These are phyloP conservation scores for Conger conger DNA, from an alignment of 2,113 vertebrate species.

Conservation along the genomic window DNA sequence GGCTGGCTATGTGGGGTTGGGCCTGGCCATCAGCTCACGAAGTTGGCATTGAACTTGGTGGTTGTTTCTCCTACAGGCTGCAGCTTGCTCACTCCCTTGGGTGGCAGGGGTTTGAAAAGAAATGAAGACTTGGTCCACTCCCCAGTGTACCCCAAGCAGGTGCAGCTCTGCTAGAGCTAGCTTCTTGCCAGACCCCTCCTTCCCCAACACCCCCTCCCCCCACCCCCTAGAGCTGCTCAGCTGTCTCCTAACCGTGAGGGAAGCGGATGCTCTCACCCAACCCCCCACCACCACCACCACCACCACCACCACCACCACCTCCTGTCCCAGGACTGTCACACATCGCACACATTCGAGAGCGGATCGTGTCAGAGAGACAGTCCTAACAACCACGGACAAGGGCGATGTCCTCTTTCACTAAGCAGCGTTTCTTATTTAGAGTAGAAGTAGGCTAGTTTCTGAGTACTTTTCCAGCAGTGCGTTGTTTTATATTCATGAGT, in stretches of 20 bases:
- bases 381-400: neutral
- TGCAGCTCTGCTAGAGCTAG: neutral
- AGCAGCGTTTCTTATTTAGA: neutral
- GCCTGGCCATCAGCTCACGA: conserved; percentile 39
- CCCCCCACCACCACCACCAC: too few species aligned
- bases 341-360: neutral
- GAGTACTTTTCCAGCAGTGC: neutral
- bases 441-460: neutral
- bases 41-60: conserved; percentile 42
- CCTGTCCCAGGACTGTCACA: conserved; percentile 28
- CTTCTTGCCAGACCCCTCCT: neutral
- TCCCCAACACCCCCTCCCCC: conserved; percentile 14
- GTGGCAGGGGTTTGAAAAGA: conserved; percentile 41
- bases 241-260: conserved; percentile 46
- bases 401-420: neutral
- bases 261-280: conserved; percentile 38
- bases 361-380: neutral
- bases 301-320: too few species aligned
- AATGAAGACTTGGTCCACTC: conserved; percentile 29
- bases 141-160: conserved; percentile 39
- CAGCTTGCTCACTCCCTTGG: conserved; percentile 53
- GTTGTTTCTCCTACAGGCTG: conserved; percentile 42
- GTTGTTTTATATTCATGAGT: neutral
- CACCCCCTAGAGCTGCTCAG: conserved; percentile 48
- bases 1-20: conserved; percentile 41